These are phyloP conservation scores for Chaetorhynchus papuensis DNA, from an alignment of 2,113 vertebrate species.

Conservation along the genomic window DNA sequence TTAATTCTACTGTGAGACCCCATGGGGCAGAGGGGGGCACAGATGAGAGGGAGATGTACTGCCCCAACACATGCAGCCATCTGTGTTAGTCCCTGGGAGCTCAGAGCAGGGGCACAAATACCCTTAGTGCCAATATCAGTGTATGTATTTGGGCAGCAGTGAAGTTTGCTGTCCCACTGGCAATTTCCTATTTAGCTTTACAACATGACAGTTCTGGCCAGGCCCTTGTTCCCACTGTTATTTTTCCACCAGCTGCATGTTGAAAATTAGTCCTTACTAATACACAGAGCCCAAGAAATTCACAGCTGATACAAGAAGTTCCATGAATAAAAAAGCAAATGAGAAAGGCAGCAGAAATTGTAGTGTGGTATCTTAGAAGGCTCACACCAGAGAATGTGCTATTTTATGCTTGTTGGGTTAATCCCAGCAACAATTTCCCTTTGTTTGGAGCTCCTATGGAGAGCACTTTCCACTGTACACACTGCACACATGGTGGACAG, in stretches of 20 bases:
- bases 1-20: not conserved
- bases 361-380: not conserved
- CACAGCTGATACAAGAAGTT: not conserved
- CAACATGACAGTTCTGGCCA: not conserved
- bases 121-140: not conserved
- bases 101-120: not conserved
- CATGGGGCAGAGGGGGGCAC: not conserved
- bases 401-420: not conserved
- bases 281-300: not conserved
- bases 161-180: not conserved
- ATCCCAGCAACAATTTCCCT: not conserved
- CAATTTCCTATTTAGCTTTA: not conserved
- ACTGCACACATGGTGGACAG: not conserved
- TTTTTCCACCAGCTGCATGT: not conserved
- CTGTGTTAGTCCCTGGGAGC: not conserved
- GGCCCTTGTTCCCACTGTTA: not conserved
- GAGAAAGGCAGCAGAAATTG: not conserved
- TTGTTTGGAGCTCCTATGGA: not conserved
- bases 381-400: not conserved
- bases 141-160: not conserved
- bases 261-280: not conserved
- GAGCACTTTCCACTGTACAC: not conserved
- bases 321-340: not conserved
- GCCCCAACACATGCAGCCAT: not conserved
- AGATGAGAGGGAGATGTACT: not conserved